Percentiles rank a stretch among this genome's conserved stretches.
These are phyloP conservation scores for Patiria miniata DNA, from an alignment of 35 echinoderm and acorn worm species.

Conservation along the genomic window DNA sequence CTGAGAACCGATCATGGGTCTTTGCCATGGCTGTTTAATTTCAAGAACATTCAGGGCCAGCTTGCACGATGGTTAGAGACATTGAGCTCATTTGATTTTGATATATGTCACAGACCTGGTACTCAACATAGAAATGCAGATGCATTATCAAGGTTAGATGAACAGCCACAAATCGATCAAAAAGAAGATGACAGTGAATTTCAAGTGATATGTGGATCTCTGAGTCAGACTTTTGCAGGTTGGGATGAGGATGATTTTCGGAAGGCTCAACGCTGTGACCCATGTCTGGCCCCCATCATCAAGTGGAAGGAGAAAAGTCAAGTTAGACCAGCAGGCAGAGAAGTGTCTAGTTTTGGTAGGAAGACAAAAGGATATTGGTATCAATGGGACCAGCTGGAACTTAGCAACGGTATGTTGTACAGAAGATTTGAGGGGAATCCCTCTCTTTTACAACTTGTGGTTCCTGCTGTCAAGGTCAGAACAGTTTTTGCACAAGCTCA, in stretches of 20 bases:
- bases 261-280: background rate
- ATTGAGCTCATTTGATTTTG: background rate
- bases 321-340: background rate
- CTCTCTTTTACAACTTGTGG: slow-evolving; percentile 5
- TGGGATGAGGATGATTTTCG: background rate
- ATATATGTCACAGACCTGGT: background rate
- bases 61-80: slow-evolving; percentile 30
- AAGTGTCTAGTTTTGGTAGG: background rate
- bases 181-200: background rate
- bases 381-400: slow-evolving; percentile 20
- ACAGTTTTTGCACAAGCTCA: background rate
- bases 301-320: background rate
- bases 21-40: slow-evolving; percentile 40
- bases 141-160: background rate
- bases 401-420: slow-evolving; percentile 4
- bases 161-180: background rate
- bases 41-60: slow-evolving; percentile 47
- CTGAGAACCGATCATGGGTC: slow-evolving; percentile 40
- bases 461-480: background rate
- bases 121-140: background rate
- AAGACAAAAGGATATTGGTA: background rate
- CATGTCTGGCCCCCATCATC: background rate
- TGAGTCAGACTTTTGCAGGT: background rate
- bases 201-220: background rate
- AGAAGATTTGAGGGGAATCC: background rate